Base-by-base conservation (phyloP, 1,140 invertebrate genomes). In the Tetragonula clypearis region DNA sequence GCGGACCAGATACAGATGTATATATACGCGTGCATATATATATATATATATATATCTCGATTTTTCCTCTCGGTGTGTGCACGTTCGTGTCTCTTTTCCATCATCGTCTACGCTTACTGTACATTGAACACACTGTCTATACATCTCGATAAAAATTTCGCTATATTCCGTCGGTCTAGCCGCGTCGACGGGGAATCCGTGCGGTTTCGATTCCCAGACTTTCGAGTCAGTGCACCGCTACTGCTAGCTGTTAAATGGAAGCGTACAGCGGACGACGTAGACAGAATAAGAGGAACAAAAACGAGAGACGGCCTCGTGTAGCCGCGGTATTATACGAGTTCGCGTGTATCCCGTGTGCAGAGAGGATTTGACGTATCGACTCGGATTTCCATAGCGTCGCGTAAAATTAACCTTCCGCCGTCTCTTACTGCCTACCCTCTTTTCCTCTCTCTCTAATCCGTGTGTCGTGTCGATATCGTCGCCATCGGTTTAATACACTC, bases 281-380 rank as follows among this genome's bases (percentile, higher is more conserved):
- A 89, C 87, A 89, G 87, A 89, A 89, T 88, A 89, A 89, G 77
- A 89, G 83, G 66, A 85, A 76, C 79, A 83, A 88, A 81, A 89
- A 79, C 78, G 87, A 23, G 87, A 88, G 79, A 88, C 75, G 77
- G 76, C 82, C 86, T 80, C 82, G 65, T 72, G 69, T 68, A 71
- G 75, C 65, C 69, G 79, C 56, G 73, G 84, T 81, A 85, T 85
- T 81, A 81, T 75, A 86, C 79, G 84, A 77, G 84, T 82, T 75
- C 69, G 80, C 56, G 66, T 82, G 53, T 76, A 75, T 69, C 68
- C 35, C 71, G 79, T 81, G 79, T 75, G 84, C 68, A 66, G 30
- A 65, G 77, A 76, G 80, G 79, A 81, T 86, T 78, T 86, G 84
- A 86, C 80, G 84, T 86, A 86, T 86, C 84, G 84, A 86, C 84